Evolutionary conservation across 2,888 invertebrate genomes (phyloP), one percentile per base, ranked within the genome.

Genomic region (Zele albiditarsus): DNA sequence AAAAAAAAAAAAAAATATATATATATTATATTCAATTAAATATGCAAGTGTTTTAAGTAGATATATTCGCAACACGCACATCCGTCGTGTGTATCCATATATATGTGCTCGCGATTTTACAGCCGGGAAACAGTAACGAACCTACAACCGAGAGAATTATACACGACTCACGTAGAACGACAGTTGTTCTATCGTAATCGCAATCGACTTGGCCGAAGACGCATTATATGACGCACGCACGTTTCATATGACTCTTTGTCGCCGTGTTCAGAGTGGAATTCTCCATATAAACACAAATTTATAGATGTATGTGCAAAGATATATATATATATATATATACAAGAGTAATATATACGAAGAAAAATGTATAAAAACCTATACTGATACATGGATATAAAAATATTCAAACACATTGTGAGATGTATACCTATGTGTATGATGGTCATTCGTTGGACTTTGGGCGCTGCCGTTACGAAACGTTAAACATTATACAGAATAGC

Each of bases 161-260:
- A 67, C 68, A 63, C 71, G 60, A 53, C 67, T 71, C 72, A 75
- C 62, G 75, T 72, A 72, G 63, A 33, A 72, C 67, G 75, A 75
- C 75, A 71, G 75, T 75, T 71, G 75, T 75, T 75, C 75, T 75
- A 75, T 75, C 75, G 75, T 72, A 71, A 71, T 67, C 33, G 70
- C 67, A 53, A 75, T 75, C 75, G 68, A 71, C 71, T 75, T 42
- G 28, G 33, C 31, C 58, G 33, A 75, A 67, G 75, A 72, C 68
- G 62, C 75, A 72, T 53, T 53, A 53, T 20, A 53, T 75, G 75
- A 68, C 71, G 71, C 68, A 72, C 62, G 75, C 75, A 72, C 75
- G 25, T 67, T 42, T 53, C 57, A 71, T 63, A 20, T 68, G 67
- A 68, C 42, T 16, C 27, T 28, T 25, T 38, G 42, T 73, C 38